A percentile compares a stretch with the other conserved stretches of the same genome.
These are phyloP conservation scores for Chitala chitala DNA, from an alignment of 2,113 vertebrate species.

Conservation along the genomic window DNA sequence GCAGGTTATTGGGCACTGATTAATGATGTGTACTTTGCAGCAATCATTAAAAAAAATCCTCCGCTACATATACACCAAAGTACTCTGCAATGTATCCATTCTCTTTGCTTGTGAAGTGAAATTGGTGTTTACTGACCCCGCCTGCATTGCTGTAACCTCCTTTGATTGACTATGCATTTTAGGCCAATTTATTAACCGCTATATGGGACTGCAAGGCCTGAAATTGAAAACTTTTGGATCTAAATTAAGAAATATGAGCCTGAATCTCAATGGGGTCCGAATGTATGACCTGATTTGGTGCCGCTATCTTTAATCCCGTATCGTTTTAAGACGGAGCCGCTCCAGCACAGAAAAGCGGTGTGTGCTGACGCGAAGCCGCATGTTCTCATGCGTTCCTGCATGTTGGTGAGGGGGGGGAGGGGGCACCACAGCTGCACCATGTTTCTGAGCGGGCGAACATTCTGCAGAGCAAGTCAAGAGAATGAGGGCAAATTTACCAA, in stretches of 20 bases:
- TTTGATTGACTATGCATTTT: constrained; percentile 4
- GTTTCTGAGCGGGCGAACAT: too few relatives aligned
- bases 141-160: neutral
- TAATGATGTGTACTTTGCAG: constrained; percentile 44
- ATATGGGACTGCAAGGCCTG: neutral
- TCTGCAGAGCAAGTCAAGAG: neutral
- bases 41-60: constrained; percentile 4
- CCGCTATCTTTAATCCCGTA: neutral
- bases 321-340: too few relatives aligned
- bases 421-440: too few relatives aligned
- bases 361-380: too few relatives aligned
- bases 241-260: constrained; percentile 5
- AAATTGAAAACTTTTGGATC: constrained; percentile 1
- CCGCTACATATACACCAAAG: neutral
- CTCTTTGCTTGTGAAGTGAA: neutral
- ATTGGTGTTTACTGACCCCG: neutral
- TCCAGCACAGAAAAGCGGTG: too few relatives aligned
- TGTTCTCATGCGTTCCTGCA: too few relatives aligned
- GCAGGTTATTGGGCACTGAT: constrained; percentile 45
- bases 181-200: constrained; percentile 2
- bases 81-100: neutral
- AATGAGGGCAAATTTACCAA: neutral
- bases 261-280: neutral
- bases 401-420: too few relatives aligned
- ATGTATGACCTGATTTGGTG: constrained; percentile 1